Conservation (phyloP, 2,888 invertebrate species). For the Apeira syringaria region DNA sequence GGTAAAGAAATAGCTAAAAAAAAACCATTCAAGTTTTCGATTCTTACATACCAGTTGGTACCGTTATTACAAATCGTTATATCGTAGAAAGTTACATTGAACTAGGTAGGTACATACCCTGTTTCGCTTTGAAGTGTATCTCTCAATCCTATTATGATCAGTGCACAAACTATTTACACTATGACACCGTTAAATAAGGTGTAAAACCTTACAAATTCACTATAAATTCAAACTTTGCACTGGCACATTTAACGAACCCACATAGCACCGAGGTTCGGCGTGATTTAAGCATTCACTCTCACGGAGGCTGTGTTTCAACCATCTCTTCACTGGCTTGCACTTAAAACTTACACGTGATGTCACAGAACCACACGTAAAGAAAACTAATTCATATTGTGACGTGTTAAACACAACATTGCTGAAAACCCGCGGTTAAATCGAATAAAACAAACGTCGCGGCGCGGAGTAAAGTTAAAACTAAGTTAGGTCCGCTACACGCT, state of each 20-base stretch:
- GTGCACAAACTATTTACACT: conserved; percentile 58
- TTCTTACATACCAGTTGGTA: conserved; percentile 28
- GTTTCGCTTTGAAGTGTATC: conserved; percentile 56
- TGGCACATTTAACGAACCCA: conserved; percentile 75
- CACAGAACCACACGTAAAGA: conserved; percentile 51
- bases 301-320: conserved; percentile 59
- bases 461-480: conserved; percentile 78
- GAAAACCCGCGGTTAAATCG: conserved; percentile 58
- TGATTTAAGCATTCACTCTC: conserved; percentile 74
- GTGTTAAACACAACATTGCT: conserved; percentile 65
- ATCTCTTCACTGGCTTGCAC: conserved; percentile 45
- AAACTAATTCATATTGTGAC: conserved; percentile 55
- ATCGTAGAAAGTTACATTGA: conserved; percentile 30
- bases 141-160: conserved; percentile 61
- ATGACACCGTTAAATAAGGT: conserved; percentile 51
- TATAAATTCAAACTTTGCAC: conserved; percentile 77
- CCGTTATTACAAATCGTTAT: conserved; percentile 34
- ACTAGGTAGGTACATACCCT: conserved; percentile 61
- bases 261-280: conserved; percentile 69
- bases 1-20: conserved; percentile 10
- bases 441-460: conserved; percentile 63
- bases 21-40: conserved; percentile 28
- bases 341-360: conserved; percentile 42
- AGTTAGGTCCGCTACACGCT: conserved; percentile 71
- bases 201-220: conserved; percentile 55